A percentile compares a stretch with the other conserved stretches of the same genome.
These are phyloP conservation scores for Lepus europaeus DNA, from an alignment of 2,113 vertebrate species.

Conservation along the genomic window DNA sequence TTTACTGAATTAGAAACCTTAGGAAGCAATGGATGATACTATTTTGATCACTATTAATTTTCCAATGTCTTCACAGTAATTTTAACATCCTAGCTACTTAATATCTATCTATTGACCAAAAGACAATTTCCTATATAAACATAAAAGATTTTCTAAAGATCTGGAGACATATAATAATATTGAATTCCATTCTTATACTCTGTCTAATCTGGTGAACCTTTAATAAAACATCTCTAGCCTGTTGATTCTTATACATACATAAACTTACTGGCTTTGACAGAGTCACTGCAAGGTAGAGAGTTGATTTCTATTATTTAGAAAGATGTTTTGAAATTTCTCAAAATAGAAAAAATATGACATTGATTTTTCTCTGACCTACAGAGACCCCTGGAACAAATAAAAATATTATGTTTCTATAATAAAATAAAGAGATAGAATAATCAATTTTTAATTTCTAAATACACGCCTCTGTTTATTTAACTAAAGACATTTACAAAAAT, in stretches of 20 bases:
- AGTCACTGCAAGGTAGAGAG: background rate
- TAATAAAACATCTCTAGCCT: background rate
- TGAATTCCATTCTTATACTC: background rate
- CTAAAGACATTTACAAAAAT: background rate
- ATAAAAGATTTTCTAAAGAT: background rate
- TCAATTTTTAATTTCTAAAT: conserved; percentile 34
- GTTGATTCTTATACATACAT: background rate
- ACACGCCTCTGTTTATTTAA: background rate
- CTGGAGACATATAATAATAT: background rate
- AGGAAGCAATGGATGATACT: background rate
- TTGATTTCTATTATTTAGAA: background rate
- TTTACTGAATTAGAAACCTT: background rate
- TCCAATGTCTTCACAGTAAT: background rate
- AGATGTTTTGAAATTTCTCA: background rate
- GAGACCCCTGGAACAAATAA: background rate
- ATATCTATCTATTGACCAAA: background rate
- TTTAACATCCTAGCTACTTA: background rate
- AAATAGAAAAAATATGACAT: conserved; percentile 22
- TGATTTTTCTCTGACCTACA: background rate
- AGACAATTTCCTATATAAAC: background rate
- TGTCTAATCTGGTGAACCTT: background rate
- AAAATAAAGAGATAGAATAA: conserved; percentile 29
- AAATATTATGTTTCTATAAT: background rate
- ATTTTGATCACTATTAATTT: background rate
- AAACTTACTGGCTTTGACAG: background rate